Conservation (phyloP, 2,888 invertebrate genomes). For the Drosophila seclusa region DNA sequence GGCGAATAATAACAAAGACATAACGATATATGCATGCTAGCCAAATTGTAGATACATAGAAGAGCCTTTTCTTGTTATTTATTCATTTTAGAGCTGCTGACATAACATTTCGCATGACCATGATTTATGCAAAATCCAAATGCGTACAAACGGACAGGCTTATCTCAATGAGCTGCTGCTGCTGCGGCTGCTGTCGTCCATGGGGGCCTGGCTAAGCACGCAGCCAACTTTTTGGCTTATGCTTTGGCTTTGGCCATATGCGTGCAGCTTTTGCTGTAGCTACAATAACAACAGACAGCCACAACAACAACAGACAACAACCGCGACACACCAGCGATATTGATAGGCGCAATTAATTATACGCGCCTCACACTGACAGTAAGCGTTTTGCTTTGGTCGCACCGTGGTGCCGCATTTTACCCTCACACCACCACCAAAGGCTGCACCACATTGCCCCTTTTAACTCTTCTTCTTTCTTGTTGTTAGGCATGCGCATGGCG, state of each 20-base stretch:
- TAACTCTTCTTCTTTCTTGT: slow-evolving; percentile 11
- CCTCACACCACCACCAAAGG: slow-evolving; percentile 29
- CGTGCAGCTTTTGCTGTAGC: slow-evolving; percentile 46
- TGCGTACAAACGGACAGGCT: slow-evolving; percentile 74
- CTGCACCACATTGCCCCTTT: slow-evolving; percentile 9
- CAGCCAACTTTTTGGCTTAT: slow-evolving; percentile 39
- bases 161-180: slow-evolving; percentile 75
- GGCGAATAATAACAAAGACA: slow-evolving; percentile 17
- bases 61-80: slow-evolving; percentile 49
- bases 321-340: slow-evolving; percentile 64
- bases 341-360: slow-evolving; percentile 81
- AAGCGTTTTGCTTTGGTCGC: slow-evolving; percentile 78
- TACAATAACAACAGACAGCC: slow-evolving; percentile 24
- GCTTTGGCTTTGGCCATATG: slow-evolving; percentile 50
- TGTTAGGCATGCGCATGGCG: slow-evolving; percentile 17
- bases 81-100: slow-evolving; percentile 62
- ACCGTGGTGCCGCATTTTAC: slow-evolving; percentile 40
- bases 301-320: slow-evolving; percentile 22
- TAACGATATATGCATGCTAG: slow-evolving; percentile 20
- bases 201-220: slow-evolving; percentile 44
- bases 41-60: slow-evolving; percentile 18
- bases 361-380: slow-evolving; percentile 79
- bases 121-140: slow-evolving; percentile 78
- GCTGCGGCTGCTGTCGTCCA: slow-evolving; percentile 55
- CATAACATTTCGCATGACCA: slow-evolving; percentile 76